Percentiles rank a stretch among this genome's conserved stretches.
Evolutionary conservation across 2,113 vertebrate species (phyloP).

Genomic region (Sakesphorus luctuosus): DNA sequence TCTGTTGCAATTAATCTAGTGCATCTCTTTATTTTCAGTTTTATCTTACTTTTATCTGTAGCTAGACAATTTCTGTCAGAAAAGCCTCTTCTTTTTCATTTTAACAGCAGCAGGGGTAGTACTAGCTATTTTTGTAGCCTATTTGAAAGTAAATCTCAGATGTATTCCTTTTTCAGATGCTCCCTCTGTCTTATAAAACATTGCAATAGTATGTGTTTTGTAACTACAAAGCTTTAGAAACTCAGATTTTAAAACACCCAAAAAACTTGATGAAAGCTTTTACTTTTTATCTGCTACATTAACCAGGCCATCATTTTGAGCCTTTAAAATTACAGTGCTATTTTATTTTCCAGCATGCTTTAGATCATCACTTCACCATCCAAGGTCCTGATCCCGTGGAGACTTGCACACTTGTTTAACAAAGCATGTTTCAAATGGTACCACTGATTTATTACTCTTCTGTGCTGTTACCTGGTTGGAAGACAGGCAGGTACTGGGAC

Average conservation of each 20-base stretch:
- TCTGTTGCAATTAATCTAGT: neutral
- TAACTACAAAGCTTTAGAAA: neutral
- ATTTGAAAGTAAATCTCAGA: conserved; percentile 10
- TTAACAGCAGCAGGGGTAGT: neutral
- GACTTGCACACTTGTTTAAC: neutral
- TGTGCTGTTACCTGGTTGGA: neutral
- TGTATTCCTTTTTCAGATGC: neutral
- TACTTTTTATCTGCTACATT: neutral
- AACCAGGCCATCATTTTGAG: neutral
- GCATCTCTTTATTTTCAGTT: neutral
- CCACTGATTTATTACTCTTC: neutral
- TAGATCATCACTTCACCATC: neutral
- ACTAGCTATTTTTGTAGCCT: neutral
- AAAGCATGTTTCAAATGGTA: neutral
- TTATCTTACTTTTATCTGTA: neutral
- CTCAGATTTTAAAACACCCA: neutral
- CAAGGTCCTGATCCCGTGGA: neutral
- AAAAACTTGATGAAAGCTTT: neutral
- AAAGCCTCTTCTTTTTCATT: neutral
- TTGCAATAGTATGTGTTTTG: neutral
- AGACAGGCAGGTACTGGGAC: neutral
- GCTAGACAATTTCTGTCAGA: neutral
- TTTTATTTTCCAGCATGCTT: neutral
- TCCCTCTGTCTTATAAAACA: neutral
- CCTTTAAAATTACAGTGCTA: neutral